Percentiles rank a stretch among this genome's conserved stretches.
phyloP scores from a whole-genome alignment of 2,113 vertebrate genomes.

The Pagrus major region DNA sequence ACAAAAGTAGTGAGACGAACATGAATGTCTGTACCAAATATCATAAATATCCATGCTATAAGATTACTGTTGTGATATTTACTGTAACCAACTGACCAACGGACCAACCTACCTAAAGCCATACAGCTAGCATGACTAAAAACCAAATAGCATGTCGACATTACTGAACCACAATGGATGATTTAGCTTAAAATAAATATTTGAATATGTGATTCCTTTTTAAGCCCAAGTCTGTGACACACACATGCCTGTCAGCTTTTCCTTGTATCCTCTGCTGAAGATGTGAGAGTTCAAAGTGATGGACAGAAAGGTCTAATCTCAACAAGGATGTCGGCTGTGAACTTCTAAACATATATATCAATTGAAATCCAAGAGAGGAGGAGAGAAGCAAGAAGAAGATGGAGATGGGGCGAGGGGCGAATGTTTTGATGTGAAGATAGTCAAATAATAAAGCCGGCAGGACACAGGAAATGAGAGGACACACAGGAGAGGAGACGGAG shows the following conservation, averaged over 20 bases:
- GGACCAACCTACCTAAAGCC: background rate
- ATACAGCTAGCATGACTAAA: background rate
- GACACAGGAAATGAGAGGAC: background rate
- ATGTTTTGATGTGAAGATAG: constrained; percentile 26
- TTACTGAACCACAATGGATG: background rate
- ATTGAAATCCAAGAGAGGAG: constrained; percentile 31
- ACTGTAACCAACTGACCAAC: background rate
- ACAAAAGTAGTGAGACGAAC: background rate
- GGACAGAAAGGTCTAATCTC: constrained; percentile 54
- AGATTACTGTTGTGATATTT: too few species aligned
- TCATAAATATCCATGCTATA: background rate
- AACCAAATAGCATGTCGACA: background rate
- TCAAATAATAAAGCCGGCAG: constrained; percentile 7
- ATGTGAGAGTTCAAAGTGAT: constrained; percentile 40
- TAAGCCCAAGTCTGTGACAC: constrained; percentile 15
- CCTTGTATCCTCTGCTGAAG: constrained; percentile 34
- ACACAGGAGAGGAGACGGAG: background rate
- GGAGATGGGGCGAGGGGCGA: constrained; percentile 4
- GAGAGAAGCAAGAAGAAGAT: background rate
- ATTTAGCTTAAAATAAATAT: constrained; percentile 27
- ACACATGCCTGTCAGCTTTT: constrained; percentile 43
- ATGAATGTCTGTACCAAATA: background rate
- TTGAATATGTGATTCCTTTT: constrained; percentile 27
- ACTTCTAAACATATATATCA: constrained; percentile 30
- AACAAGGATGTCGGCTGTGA: constrained; percentile 38